Conservation (phyloP, 2,888 invertebrate species). For the Pyrrhosoma nymphula region DNA sequence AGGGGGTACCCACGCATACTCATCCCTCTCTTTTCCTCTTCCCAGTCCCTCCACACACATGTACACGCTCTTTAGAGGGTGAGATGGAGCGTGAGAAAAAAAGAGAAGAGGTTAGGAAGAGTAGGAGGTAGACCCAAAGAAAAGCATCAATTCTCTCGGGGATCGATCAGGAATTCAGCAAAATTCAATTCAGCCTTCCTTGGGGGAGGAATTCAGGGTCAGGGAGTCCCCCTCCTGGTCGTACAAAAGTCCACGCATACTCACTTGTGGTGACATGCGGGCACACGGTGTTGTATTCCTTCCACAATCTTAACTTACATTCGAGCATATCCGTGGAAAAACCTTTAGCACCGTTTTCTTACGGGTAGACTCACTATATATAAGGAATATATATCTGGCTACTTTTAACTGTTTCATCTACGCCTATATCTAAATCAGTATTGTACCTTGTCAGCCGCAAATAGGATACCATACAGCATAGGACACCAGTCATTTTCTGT, state of each 20-base stretch:
- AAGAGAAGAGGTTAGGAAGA: constrained; percentile 8
- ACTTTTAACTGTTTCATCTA: too few relatives aligned
- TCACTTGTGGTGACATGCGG: background rate
- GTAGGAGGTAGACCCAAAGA: background rate
- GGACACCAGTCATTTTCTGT: too few relatives aligned
- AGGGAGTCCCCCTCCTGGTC: background rate
- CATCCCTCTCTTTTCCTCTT: background rate
- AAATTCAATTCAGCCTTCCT: background rate
- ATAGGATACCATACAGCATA: too few relatives aligned
- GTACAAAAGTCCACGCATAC: background rate
- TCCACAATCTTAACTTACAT: background rate
- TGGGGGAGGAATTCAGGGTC: constrained; percentile 21
- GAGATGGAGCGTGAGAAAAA: background rate
- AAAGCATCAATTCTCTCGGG: background rate
- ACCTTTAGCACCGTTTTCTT: too few relatives aligned
- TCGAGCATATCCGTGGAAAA: too few relatives aligned
- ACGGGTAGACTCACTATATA: too few relatives aligned
- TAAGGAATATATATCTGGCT: too few relatives aligned
- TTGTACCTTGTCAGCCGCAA: too few relatives aligned
- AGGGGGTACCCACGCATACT: background rate
- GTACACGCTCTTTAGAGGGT: constrained; percentile 15
- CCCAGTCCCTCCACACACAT: background rate
- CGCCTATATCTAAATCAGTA: too few relatives aligned
- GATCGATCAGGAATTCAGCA: constrained; percentile 28
- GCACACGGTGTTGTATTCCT: background rate